Evolutionary conservation across 2,797 vertebrate species (phyloP), one percentile per base, ranked within the genome.

Genomic region (Characodon lateralis): DNA sequence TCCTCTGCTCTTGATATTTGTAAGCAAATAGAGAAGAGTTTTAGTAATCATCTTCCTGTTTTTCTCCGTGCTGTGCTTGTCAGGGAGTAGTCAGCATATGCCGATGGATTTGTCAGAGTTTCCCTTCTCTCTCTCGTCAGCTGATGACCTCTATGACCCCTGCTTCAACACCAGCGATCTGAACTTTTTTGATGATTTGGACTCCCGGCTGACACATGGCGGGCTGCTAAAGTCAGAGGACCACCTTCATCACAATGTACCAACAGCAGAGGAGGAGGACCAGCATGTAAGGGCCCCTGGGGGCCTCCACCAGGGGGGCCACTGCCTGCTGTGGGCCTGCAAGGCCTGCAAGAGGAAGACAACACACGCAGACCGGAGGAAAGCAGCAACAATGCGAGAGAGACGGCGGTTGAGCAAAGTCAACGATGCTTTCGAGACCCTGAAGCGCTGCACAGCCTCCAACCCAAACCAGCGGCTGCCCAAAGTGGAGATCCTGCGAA

Each of bases 261-360:
- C 92, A 4, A 39, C 76, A 0, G 56, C 76, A 8, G 82, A 80
- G 72, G 82, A 80, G 61, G 95, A 96, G 0, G 97, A 98, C 80
- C 97, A 98, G 90, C 98, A 99, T 6, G 95, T 99, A 78, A 94
- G 98, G 71, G 97, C 98, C 0, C 96, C 95, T 0, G 94, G 94
- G 48, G 95, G 95, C 48, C 95, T 94, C 87, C 98, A 99, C 93
- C 97, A 98, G 93, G 96, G 97, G 0, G 98, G 98, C 35, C 96
- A 96, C 94, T 99, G 98, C 86, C 94, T 99, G 18, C 95, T 98
- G 2, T 99, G 98, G 98, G 98, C 98, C 13, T 99, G 98, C 94
- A 99, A 99, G 90, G 98, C 98, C 39, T 99, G 98, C 95, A 99
- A 99, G 91, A 96, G 97, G 79, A 99, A 99, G 93, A 98, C 98